phyloP scores from a whole-genome alignment of 2,888 invertebrate species.

The Torymus texanus region DNA sequence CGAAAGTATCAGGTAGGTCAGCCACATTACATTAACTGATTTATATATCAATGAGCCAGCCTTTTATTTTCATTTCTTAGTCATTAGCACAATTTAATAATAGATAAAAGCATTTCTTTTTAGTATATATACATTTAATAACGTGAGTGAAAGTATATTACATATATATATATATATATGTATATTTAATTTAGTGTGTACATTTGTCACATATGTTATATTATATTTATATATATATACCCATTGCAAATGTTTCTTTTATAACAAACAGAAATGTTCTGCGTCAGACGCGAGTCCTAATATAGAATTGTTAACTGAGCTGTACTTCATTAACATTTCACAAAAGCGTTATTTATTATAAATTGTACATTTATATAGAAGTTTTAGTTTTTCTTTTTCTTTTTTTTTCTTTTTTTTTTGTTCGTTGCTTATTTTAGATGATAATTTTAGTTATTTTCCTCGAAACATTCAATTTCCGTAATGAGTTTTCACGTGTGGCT shows the following conservation, averaged over 20 bases:
- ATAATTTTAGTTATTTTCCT: constrained; percentile 11
- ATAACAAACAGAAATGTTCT: constrained; percentile 45
- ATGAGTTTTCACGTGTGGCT: constrained; percentile 27
- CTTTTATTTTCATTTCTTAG: constrained; percentile 47
- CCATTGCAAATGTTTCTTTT: constrained; percentile 54
- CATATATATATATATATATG: not conserved
- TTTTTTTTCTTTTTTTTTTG: constrained; percentile 11
- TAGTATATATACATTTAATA: constrained; percentile 16
- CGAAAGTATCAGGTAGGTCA: constrained; percentile 53
- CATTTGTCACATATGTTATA: constrained; percentile 22
- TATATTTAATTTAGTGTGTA: not conserved
- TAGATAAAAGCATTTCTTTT: constrained; percentile 44
- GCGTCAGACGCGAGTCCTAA: constrained; percentile 10
- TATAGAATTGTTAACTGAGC: not conserved
- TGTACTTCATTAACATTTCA: constrained; percentile 56
- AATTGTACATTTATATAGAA: constrained; percentile 5
- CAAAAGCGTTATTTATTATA: constrained; percentile 37
- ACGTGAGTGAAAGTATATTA: not conserved
- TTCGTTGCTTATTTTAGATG: constrained; percentile 31
- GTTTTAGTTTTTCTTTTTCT: constrained; percentile 11
- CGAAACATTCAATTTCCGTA: constrained; percentile 32
- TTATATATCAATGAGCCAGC: constrained; percentile 34
- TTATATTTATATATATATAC: not conserved
- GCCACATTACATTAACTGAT: constrained; percentile 47
- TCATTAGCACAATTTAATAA: constrained; percentile 49